Evolutionary conservation across 2,797 vertebrate genomes (phyloP).

Genomic region (Argentina silus): DNA sequence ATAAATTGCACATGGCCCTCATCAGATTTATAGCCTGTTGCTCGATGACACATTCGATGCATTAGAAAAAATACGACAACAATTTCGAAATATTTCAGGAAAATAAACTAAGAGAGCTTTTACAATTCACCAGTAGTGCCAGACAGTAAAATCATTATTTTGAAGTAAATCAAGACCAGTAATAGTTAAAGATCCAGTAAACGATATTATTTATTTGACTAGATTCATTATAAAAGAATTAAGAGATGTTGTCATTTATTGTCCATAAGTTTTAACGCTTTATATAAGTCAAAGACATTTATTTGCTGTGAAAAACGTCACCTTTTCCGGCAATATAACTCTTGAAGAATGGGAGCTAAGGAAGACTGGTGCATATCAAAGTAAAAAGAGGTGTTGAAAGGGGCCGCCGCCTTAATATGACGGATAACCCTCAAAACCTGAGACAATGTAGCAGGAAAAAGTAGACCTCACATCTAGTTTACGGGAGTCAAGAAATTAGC

Average conservation of each 20-base stretch:
- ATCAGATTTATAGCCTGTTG: too few species aligned
- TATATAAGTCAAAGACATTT: constrained; percentile 32
- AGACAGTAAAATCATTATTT: too few species aligned
- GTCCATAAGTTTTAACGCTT: neutral
- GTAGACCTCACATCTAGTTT: constrained; percentile 80
- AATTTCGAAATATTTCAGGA: too few species aligned
- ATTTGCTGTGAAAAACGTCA: constrained; percentile 84
- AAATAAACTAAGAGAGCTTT: too few species aligned
- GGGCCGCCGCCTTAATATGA: constrained; percentile 86
- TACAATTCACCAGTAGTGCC: too few species aligned
- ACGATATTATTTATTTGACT: neutral
- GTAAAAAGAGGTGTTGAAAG: constrained; percentile 85
- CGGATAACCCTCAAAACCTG: constrained; percentile 81
- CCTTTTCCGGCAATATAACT: constrained; percentile 87
- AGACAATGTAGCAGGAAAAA: constrained; percentile 81
- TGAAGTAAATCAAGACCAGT: too few species aligned
- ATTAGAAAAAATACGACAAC: too few species aligned
- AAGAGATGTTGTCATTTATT: neutral
- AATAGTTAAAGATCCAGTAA: neutral
- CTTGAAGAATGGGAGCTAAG: constrained; percentile 75
- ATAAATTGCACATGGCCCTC: too few species aligned
- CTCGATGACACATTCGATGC: too few species aligned
- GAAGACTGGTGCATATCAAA: constrained; percentile 93
- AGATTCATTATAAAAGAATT: neutral
- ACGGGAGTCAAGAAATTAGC: constrained; percentile 81